These are phyloP conservation scores for Babylonia areolata DNA, from an alignment of 1,140 invertebrate genomes.

Conservation along the genomic window DNA sequence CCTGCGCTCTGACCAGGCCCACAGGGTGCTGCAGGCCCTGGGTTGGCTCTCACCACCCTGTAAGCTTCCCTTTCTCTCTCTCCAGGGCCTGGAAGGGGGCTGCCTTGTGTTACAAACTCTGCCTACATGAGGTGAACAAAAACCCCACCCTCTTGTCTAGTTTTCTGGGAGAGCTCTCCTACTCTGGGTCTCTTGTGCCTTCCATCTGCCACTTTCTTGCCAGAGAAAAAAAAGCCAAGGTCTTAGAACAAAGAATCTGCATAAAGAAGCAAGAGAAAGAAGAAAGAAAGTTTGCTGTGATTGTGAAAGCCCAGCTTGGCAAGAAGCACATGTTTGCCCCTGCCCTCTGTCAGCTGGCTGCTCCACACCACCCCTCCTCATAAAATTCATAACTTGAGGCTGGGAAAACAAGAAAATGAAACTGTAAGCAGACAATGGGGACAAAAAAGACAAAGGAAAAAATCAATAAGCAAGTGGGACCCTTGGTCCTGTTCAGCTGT, in stretches of 20 bases:
- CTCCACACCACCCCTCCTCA: constrained; percentile 40
- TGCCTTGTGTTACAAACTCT: neutral
- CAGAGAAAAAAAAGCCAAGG: constrained; percentile 40
- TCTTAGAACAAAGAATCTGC: constrained; percentile 49
- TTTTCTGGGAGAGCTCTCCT: constrained; percentile 36
- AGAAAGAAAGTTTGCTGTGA: constrained; percentile 34
- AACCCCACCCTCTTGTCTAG: constrained; percentile 32
- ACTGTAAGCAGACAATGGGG: constrained; percentile 64
- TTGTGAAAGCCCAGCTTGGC: constrained; percentile 17
- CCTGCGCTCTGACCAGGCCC: constrained; percentile 9
- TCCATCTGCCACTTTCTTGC: constrained; percentile 49
- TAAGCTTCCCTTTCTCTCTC: constrained; percentile 2
- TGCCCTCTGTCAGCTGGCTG: constrained; percentile 45
- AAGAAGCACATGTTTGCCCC: constrained; percentile 43
- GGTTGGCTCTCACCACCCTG: neutral
- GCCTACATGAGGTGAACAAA: constrained; percentile 14
- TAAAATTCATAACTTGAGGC: constrained; percentile 59
- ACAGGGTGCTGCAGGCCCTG: neutral
- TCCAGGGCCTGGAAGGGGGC: neutral
- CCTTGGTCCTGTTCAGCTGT: constrained; percentile 63
- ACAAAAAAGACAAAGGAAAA: constrained; percentile 68
- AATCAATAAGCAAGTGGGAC: constrained; percentile 61
- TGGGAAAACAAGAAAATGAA: constrained; percentile 64
- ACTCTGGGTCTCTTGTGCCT: constrained; percentile 44
- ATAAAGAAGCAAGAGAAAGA: constrained; percentile 24